Evolutionary conservation across 2,113 vertebrate species (phyloP), one percentile per base, ranked within the genome.

Genomic region (Bubo blakistoni): DNA sequence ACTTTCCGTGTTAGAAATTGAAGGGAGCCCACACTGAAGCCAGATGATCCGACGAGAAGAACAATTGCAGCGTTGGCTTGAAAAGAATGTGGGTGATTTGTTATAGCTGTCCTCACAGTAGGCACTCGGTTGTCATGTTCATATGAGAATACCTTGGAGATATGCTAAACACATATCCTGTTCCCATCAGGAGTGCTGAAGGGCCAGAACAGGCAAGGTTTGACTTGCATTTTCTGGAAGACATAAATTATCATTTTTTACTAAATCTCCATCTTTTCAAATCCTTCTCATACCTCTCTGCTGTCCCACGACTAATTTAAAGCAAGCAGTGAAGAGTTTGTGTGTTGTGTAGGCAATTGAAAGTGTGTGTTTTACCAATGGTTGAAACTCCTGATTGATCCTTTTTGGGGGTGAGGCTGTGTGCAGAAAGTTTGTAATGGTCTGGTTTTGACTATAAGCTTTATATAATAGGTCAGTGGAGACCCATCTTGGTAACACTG

Each of bases 31-130:
- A 94, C 92, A 94, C 95, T 94, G 95, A 84, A 96, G 81, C 86
- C 93, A 96, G 94, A 96, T 97, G 97, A 97, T 93, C 67, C 7
- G 30, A 54, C 7, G 12, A 88, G 89, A 84, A 92, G 93, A 96
- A 96, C 92, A 95, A 96, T 96, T 85, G 95, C 89, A 85, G 71
- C 2, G 67, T 76, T 96, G 95, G 94, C 96, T 95, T 95, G 95
- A 91, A 81, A 95, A 87, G 96, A 95, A 97, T 95, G 92, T 55
- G 96, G 91, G 92, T 97, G 94, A 96, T 93, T 97, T 97, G 94
- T 96, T 97, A 96, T 90, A 97, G 86, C 93, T 96, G 94, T 96
- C 93, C 95, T 97, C 29, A 1, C 91, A 95, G 95, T 86, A 96
- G 94, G 97, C 96, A 95, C 94, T 81, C 91, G 38, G 78, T 83